phyloP scores from a whole-genome alignment of 2,797 vertebrate genomes.

The Coregonus suidteri region DNA sequence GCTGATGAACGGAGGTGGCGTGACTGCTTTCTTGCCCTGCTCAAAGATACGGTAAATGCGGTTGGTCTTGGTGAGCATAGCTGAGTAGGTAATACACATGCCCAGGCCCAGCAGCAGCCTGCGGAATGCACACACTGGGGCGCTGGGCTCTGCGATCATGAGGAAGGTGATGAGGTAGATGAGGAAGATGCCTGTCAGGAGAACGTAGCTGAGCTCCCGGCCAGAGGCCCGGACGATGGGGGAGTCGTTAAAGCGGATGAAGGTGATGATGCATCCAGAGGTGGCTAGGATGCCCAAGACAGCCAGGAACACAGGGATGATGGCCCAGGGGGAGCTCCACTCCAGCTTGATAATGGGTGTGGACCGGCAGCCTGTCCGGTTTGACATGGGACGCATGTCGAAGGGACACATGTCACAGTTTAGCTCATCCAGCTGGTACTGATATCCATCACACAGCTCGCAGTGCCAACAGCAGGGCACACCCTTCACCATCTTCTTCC shows the following conservation, averaged over 20 bases:
- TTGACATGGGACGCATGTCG: conserved; percentile 79
- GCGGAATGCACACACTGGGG: conserved; percentile 77
- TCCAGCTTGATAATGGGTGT: conserved; percentile 88
- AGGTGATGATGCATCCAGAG: conserved; percentile 76
- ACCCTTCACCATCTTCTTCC: conserved; percentile 95
- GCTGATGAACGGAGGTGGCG: conserved; percentile 88
- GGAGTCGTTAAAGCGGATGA: conserved; percentile 85
- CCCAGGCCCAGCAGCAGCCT: conserved; percentile 89
- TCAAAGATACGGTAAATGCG: conserved; percentile 98
- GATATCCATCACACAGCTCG: conserved; percentile 94
- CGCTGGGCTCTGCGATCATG: conserved; percentile 89
- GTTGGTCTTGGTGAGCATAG: conserved; percentile 98
- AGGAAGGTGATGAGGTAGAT: conserved; percentile 85
- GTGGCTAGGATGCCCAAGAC: conserved; percentile 85
- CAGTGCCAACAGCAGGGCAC: conserved; percentile 99
- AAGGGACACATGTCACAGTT: conserved; percentile 85
- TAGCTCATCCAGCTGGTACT: conserved; percentile 87
- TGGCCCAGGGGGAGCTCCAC: conserved; percentile 88
- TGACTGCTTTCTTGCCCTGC: conserved; percentile 94
- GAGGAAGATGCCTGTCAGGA: conserved; percentile 96
- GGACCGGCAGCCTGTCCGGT: conserved; percentile 84
- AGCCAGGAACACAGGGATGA: conserved; percentile 85
- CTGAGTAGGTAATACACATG: conserved; percentile 95
- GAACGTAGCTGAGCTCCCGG: conserved; percentile 93
- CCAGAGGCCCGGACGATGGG: conserved; percentile 91